Evolutionary conservation across 2,888 invertebrate genomes (phyloP).

Genomic region (Laspeyria flexula): DNA sequence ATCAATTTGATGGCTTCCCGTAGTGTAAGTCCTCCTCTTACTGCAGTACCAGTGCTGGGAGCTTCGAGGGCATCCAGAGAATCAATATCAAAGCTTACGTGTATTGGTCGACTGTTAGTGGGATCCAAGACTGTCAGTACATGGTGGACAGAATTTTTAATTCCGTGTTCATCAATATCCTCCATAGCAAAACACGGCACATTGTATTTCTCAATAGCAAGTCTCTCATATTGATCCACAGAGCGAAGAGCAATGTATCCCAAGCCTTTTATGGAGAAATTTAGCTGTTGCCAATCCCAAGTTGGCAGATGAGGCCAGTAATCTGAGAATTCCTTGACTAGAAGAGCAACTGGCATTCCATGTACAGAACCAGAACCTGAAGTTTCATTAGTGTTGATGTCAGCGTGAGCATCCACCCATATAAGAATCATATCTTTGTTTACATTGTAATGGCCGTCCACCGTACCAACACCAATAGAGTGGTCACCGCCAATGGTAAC

Average conservation of each 20-base stretch:
- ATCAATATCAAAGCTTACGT: constrained; percentile 97
- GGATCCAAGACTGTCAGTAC: constrained; percentile 91
- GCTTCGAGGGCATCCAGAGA: constrained; percentile 93
- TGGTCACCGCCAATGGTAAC: constrained; percentile 96
- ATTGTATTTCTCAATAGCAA: constrained; percentile 92
- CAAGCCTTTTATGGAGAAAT: constrained; percentile 87
- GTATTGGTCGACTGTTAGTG: constrained; percentile 89
- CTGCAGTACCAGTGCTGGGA: constrained; percentile 96
- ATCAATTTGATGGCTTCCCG: constrained; percentile 93
- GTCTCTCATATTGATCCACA: constrained; percentile 93
- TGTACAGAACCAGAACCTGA: constrained; percentile 91
- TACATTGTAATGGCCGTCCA: constrained; percentile 91
- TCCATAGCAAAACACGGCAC: constrained; percentile 94
- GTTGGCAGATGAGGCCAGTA: constrained; percentile 92
- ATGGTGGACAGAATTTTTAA: constrained; percentile 90
- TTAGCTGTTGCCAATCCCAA: constrained; percentile 93
- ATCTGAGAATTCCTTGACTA: constrained; percentile 90
- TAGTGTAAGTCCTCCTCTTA: constrained; percentile 93
- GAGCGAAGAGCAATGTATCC: constrained; percentile 94
- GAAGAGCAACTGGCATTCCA: constrained; percentile 92
- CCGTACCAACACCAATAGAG: constrained; percentile 93
- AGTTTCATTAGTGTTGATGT: constrained; percentile 95
- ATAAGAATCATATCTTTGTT: constrained; percentile 91
- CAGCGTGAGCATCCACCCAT: constrained; percentile 97
- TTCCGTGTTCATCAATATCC: constrained; percentile 89